Evolutionary conservation across 30 jellyfish, hydroid and myxozoan genomes (phyloP).

Genomic region (Rhopilema esculentum): DNA sequence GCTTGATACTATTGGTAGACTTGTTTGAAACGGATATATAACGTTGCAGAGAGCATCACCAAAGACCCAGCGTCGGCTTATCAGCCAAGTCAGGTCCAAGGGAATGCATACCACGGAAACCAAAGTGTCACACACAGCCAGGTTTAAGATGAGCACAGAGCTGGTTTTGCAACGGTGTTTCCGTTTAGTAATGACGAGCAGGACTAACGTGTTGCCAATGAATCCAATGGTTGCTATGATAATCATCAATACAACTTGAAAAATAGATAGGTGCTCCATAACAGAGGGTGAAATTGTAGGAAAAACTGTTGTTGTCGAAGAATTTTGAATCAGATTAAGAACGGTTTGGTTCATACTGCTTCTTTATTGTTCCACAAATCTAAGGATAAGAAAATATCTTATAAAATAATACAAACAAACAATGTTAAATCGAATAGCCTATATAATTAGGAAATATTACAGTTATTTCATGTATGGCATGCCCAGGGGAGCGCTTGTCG

Average conservation of each 20-base stretch:
- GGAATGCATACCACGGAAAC: slow-evolving; percentile 68
- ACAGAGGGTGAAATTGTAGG: background rate
- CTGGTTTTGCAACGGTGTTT: slow-evolving; percentile 74
- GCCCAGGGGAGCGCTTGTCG: no score
- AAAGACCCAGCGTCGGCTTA: slow-evolving; percentile 36
- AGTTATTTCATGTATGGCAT: no score
- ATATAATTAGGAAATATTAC: no score
- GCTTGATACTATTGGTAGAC: slow-evolving; percentile 74
- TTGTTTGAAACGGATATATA: slow-evolving; percentile 75
- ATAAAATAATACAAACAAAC: no score
- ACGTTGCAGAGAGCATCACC: slow-evolving; percentile 58
- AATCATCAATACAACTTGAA: slow-evolving; percentile 40
- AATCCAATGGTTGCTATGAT: slow-evolving; percentile 48
- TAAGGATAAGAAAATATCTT: no score
- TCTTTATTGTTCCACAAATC: background rate
- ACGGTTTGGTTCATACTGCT: background rate
- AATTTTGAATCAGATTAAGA: background rate
- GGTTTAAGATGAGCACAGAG: slow-evolving; percentile 64
- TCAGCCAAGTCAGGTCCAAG: slow-evolving; percentile 42
- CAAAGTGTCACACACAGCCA: slow-evolving; percentile 72
- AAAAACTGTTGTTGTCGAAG: background rate
- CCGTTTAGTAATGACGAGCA: slow-evolving; percentile 29
- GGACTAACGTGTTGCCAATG: slow-evolving; percentile 58
- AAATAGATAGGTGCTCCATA: background rate
- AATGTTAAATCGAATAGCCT: no score